Evolutionary conservation across 2,113 vertebrate genomes (phyloP).

Genomic region (Cervus canadensis): DNA sequence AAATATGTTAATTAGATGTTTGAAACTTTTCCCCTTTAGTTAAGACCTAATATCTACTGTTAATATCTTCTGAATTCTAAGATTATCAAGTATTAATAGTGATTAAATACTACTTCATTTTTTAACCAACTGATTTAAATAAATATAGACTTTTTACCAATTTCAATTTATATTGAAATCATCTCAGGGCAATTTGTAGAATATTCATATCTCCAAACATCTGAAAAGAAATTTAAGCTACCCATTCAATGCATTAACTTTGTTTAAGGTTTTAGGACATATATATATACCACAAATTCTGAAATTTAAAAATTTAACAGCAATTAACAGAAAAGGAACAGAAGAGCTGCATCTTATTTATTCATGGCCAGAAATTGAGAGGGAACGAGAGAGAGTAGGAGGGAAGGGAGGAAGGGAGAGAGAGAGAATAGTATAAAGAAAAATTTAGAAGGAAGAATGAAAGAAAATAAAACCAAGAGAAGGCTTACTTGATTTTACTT

Average conservation of each 20-base stretch:
- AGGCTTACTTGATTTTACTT: not conserved
- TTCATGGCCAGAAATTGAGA: not conserved
- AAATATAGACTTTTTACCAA: not conserved
- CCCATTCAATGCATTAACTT: not conserved
- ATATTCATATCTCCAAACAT: not conserved
- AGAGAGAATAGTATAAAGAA: not conserved
- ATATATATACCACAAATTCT: not conserved
- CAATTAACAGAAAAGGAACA: not conserved
- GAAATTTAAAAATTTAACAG: not conserved
- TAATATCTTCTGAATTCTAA: not conserved
- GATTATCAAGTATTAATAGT: not conserved
- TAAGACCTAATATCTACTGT: not conserved
- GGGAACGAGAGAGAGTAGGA: accelerated
- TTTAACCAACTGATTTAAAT: not conserved
- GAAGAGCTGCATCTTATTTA: not conserved
- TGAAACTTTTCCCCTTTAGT: not conserved
- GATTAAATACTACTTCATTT: not conserved
- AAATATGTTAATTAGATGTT: not conserved
- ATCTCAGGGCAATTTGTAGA: not conserved
- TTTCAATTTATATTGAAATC: not conserved
- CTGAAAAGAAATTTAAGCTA: not conserved
- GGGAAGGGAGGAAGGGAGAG: no score
- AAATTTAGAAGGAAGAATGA: not conserved
- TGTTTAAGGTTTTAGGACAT: not conserved
- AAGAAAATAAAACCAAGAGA: not conserved